Evolutionary conservation across 2,888 invertebrate species (phyloP).

Genomic region (Macrosiphum euphorbiae): DNA sequence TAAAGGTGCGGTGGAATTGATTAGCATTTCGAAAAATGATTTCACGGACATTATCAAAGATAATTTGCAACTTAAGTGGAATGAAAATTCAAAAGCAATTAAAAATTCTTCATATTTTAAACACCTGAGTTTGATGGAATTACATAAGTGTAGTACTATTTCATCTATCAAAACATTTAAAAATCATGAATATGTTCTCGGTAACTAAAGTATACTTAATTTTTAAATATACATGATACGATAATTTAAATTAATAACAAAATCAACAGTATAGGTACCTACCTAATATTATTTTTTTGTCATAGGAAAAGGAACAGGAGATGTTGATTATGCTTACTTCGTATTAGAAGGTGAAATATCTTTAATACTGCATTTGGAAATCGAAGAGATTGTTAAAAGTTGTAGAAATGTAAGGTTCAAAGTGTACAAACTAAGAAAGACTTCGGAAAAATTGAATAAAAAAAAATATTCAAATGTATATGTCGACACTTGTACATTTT

Average conservation of each 20-base stretch:
- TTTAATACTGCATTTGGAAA: no score
- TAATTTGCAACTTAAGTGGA: no score
- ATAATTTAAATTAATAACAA: background rate
- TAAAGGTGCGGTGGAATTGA: no score
- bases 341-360: no score
- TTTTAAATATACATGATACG: background rate
- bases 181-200: conserved; percentile 10
- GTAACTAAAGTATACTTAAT: background rate
- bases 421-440: background rate
- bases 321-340: conserved; percentile 23
- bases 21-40: no score
- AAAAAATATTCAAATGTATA: background rate
- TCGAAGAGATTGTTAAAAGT: no score
- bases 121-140: background rate
- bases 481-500: conserved; percentile 9
- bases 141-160: conserved; percentile 28
- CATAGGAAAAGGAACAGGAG: background rate
- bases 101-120: conserved; percentile 25
- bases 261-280: background rate
- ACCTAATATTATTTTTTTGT: background rate
- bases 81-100: background rate
- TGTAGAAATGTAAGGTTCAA: background rate
- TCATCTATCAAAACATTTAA: conserved; percentile 42
- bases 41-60: no score
- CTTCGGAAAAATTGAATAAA: background rate